Base-by-base conservation (phyloP, 2,113 vertebrate species). In the Mungos mungo region DNA sequence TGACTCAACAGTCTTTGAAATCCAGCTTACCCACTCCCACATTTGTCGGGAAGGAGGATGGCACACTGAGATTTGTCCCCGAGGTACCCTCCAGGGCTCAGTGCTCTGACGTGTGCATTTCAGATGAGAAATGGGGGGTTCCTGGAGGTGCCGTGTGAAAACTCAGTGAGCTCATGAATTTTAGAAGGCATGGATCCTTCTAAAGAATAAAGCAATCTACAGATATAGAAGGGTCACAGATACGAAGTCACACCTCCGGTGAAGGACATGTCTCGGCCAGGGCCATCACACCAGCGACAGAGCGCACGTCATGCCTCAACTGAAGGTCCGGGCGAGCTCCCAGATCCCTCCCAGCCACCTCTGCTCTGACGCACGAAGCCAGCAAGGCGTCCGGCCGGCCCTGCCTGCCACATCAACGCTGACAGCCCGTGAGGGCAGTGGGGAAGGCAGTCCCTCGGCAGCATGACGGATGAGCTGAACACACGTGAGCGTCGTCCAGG, bases 231-330 rank as follows among this genome's bases (percentile, higher is more conserved):
- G 29, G 57, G 41, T 10, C 82, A 66, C 65, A 23, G 35, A 66
- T 16, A 25, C 2, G 19, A 85, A 52, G 38, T 10, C 14, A 33
- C 35, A 16, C 14, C 18, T 21, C 21, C n/a, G 23, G 2, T 6
- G 50, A 83, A 74, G 82, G 47, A 35, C 52, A 60, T 68, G 31
- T 27, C 90, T 3, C 2, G 4, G 52, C 63, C 33, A 6, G 31
- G 23, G 33, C 27, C 86, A 29, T 76, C 77, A 57, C 4, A 74
- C 54, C 38, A 1, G 29, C 25, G 35, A 31, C 12, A 25, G n/a
- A 13, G 65, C 0, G 0, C 13, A 81, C 0, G 0, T 45, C 57
- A 19, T 21, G 81, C 33, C 60, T 66, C 76, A 38, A 50, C 16
- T 1, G 41, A 71, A 63, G 54, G 81, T 29, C 71, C 54, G 3